Evolutionary conservation across 1,140 invertebrate species (phyloP), one percentile per base, ranked within the genome.

Genomic region (Cryptotermes secundus): DNA sequence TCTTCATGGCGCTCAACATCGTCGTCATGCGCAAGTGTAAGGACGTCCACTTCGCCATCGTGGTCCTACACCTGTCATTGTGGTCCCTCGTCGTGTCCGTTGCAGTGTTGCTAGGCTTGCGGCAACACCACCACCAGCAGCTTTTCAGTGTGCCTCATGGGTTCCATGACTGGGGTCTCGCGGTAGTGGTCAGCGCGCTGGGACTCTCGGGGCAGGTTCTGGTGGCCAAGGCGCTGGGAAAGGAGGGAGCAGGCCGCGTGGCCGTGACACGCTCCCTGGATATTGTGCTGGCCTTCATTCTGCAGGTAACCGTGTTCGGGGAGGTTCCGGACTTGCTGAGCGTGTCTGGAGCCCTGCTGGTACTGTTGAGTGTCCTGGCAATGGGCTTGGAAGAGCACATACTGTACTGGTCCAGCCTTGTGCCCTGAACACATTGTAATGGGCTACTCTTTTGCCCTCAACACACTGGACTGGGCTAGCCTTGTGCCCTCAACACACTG

Each of bases 1-100:
- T 91, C 2, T 92, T 92, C 84, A 91, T 90, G 34, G 91, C 91
- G 9, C 86, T 92, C 38, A 92, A 92, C 83, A 91, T 92, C 24
- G 90, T 92, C 3, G 87, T 92, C 7, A 92, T 91, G 90, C 87
- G 90, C 84, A 92, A 92, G 86, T 92, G 91, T 84, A 87, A 89
- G n/a, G 89, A 91, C 81, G 90, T 91, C 34, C 91, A 92, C 86
- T 92, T 89, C 85, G 90, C 91, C 4, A 88, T 91, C 3, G 88
- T 91, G 42, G 89, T 92, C 3, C 87, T 92, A 24, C 91, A 91
- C 85, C 86, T 91, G 65, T 91, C 91, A 9, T 86, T 88, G 9
- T 92, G 90, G 90, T 89, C 90, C 4, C 85, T 92, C 3, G 65
- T 90, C 14, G 88, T 90, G 19, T 87, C 89, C 7, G 86, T 88